phyloP scores from a whole-genome alignment of 2,888 invertebrate species.

The Spodoptera picta region DNA sequence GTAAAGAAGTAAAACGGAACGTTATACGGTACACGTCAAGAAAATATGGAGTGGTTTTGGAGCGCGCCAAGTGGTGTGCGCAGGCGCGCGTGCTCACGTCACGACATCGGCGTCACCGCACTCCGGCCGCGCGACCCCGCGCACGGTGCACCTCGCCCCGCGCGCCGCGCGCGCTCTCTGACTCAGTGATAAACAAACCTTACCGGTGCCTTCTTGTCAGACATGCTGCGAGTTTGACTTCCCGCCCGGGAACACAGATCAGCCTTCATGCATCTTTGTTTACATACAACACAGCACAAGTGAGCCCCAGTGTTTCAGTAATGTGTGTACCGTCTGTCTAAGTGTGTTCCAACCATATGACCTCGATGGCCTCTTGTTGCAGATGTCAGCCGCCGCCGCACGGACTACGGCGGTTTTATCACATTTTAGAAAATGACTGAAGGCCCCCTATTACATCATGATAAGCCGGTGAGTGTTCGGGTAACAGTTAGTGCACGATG shows the following conservation, averaged over 20 bases:
- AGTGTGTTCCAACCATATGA: conserved; percentile 72
- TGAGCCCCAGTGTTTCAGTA: conserved; percentile 65
- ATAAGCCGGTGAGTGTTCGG: conserved; percentile 82
- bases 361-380: conserved; percentile 82
- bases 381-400: conserved; percentile 87
- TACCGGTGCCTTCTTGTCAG: conserved; percentile 75
- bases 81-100: conserved; percentile 60
- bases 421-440: conserved; percentile 88
- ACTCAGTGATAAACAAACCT: conserved; percentile 82
- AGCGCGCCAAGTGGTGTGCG: conserved; percentile 49
- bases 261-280: conserved; percentile 83
- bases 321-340: conserved; percentile 44
- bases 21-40: conserved; percentile 58
- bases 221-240: conserved; percentile 77
- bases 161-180: conserved; percentile 60
- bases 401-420: conserved; percentile 85
- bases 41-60: conserved; percentile 48
- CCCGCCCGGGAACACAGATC: conserved; percentile 71
- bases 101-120: conserved; percentile 47
- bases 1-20: conserved; percentile 54
- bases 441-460: conserved; percentile 79
- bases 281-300: conserved; percentile 79
- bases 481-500: conserved; percentile 48
- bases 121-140: conserved; percentile 46
- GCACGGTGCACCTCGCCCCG: conserved; percentile 50